Evolutionary conservation across 2,797 vertebrate genomes (phyloP), one percentile per base, ranked within the genome.

Genomic region (Antrozous pallidus): DNA sequence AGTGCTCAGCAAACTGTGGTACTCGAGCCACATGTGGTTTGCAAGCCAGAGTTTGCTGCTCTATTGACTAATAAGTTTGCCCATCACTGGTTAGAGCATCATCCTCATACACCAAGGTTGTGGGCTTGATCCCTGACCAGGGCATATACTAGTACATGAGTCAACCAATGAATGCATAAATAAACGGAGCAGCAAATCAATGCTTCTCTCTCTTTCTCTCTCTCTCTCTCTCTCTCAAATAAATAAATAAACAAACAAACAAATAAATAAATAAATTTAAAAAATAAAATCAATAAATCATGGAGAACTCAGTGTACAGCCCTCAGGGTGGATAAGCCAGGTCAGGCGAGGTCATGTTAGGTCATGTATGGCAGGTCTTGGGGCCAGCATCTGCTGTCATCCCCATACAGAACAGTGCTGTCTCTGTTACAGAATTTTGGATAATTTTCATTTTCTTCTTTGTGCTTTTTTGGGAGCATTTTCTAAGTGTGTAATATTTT

Each of bases 251-350:
- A n/a, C n/a, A n/a, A n/a, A n/a, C n/a, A n/a, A n/a, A n/a, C n/a
- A n/a, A n/a, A n/a, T n/a, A n/a, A n/a, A n/a, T n/a, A n/a, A n/a
- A n/a, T n/a, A n/a, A n/a, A n/a, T n/a, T n/a, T n/a, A n/a, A n/a
- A 14, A 65, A 18, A 33, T 18, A 67, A 65, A 65, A 65, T 10
- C 63, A 18, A 33, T 65, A 20, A 33, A 33, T 18, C 33, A 10
- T 3, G 14, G 18, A 6, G 49, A 58, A 33, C 65, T 54, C 7
- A 0, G 0, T 2, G 2, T 2, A 3, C 18, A 45, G 77, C 5
- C 1, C 38, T 8, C 38, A 0, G 0, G 7, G 38, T 0, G 0
- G 69, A 38, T 11, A 2, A 26, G 3, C 8, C 11, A 4, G 74
- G 42, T 33, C n/a, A n/a, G 2, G 38, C 0, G 38, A 26, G 24